Percentiles rank a stretch among this genome's conserved stretches.
Conservation (phyloP, 2,113 vertebrate genomes). For the pig (Sus scrofa) region T2T-Sscrofa CM000816.6:41080001-41080500, state of each 20-base stretch:
- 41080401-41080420: not conserved
- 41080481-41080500: not conserved
- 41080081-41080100: not conserved
- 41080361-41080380: not conserved
- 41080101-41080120: not conserved
- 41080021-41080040: not conserved
- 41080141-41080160: not conserved
- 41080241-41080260: not conserved
- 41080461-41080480: not conserved
- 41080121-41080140: not conserved
- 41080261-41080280: not conserved
- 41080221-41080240: not conserved
- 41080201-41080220: not conserved
- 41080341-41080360: not conserved
- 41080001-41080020: not conserved
- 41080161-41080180: not conserved
- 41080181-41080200: not conserved
- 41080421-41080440: not conserved
- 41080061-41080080: not conserved
- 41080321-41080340: not conserved
- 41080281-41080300: not conserved
- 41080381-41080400: not conserved
- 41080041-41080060: not conserved
- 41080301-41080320: not conserved
- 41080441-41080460: not conserved